Evolutionary conservation across 2,888 invertebrate genomes (phyloP).

Genomic region (Abrostola tripartita): DNA sequence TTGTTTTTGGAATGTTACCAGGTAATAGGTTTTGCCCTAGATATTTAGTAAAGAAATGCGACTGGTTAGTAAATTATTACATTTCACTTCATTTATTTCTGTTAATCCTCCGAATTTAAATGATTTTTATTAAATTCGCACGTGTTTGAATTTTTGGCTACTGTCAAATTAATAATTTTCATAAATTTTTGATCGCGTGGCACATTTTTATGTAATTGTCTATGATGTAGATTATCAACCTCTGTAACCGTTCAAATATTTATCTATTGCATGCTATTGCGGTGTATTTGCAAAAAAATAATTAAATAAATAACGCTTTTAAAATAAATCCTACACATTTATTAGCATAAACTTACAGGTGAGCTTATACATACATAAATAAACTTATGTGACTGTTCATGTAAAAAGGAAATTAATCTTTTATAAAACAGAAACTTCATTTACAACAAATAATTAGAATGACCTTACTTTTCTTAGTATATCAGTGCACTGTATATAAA

Average conservation of each 20-base stretch:
- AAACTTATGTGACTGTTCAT: too few relatives aligned
- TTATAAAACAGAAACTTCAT: too few relatives aligned
- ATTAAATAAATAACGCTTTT: too few relatives aligned
- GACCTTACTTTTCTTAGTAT: too few relatives aligned
- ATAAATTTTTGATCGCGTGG: slow-evolving; percentile 75
- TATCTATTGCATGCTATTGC: too few relatives aligned
- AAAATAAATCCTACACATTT: too few relatives aligned
- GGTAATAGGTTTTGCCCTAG: slow-evolving; percentile 61
- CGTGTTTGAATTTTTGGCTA: slow-evolving; percentile 67
- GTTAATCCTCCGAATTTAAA: slow-evolving; percentile 35
- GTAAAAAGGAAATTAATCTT: too few relatives aligned
- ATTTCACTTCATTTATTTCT: slow-evolving; percentile 53
- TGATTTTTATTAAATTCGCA: slow-evolving; percentile 55
- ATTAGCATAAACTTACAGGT: too few relatives aligned
- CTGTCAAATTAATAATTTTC: slow-evolving; percentile 72
- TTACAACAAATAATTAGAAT: too few relatives aligned
- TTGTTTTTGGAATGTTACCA: slow-evolving; percentile 87
- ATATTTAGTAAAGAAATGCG: slow-evolving; percentile 56
- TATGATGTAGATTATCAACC: slow-evolving; percentile 56
- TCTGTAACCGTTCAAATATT: neutral
- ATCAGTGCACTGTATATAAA: too few relatives aligned
- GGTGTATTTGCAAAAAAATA: too few relatives aligned
- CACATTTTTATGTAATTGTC: slow-evolving; percentile 69
- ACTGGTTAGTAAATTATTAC: slow-evolving; percentile 48
- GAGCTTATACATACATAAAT: too few relatives aligned